Conservation (phyloP, 2,888 invertebrate species). For the Crepidodera aurea region DNA sequence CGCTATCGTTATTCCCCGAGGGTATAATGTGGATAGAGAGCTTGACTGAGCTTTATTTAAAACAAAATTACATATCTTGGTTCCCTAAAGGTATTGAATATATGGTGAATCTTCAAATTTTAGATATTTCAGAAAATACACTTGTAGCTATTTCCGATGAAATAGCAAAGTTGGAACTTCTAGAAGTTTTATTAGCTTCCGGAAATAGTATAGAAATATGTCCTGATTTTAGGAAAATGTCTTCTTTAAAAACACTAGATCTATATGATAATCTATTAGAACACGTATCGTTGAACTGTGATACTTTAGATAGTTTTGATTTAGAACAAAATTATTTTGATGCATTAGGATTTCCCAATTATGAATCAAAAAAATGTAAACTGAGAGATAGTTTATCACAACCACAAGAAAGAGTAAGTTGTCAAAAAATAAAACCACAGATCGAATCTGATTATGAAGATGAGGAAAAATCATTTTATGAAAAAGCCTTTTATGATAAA, state of each 20-base stretch:
- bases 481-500: too few relatives aligned
- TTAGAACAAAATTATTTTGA: constrained; percentile 43
- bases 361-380: constrained; percentile 34
- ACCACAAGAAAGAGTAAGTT: neutral
- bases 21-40: constrained; percentile 43
- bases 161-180: constrained; percentile 31
- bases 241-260: constrained; percentile 44
- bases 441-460: neutral
- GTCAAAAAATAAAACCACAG: neutral
- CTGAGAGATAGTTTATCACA: constrained; percentile 30
- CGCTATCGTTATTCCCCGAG: constrained; percentile 44
- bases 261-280: constrained; percentile 45
- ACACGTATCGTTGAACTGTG: constrained; percentile 19
- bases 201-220: constrained; percentile 41
- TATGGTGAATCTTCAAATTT: constrained; percentile 45
- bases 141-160: constrained; percentile 40
- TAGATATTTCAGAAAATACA: constrained; percentile 45
- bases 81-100: constrained; percentile 44
- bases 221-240: constrained; percentile 36
- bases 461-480: too few relatives aligned
- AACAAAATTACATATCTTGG: constrained; percentile 45
- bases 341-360: constrained; percentile 27
- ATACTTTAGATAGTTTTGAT: constrained; percentile 37
- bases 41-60: constrained; percentile 44
- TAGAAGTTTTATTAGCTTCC: constrained; percentile 39